Base-by-base conservation (phyloP, 2,888 invertebrate genomes). In the Doris montereyensis region DNA sequence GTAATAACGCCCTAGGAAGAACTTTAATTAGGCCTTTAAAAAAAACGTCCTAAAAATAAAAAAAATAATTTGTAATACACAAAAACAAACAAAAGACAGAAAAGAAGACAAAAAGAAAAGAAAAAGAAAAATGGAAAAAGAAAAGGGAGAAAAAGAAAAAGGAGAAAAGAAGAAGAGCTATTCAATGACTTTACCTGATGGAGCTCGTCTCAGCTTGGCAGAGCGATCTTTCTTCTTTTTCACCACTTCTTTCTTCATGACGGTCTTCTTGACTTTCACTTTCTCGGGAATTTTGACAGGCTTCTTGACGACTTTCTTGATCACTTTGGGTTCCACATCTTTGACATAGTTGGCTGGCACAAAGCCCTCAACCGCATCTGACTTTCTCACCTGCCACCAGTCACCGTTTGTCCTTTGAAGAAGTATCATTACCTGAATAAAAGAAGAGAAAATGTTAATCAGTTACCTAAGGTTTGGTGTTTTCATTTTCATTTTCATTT, bases 301-400 rank as follows among this genome's bases (percentile, higher is more conserved):
- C 72, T 95, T 95, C 17, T 96, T 95, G 1, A 96, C 86, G 13
- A 87, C 86, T 82, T 90, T 91, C 82, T 90, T 87, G 0, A 90
- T 86, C 35, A 90, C 94, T 82, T 97, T 94, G 0, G 97, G 96
- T 84, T 97, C 97, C 70, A 97, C 94, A 92, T 97, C 97, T 41
- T 95, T 94, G 17, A 99, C 97, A 91, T 99, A 99, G 92, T 97
- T 98, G 0, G 97, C 98, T 0, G 99, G 99, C 2, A 99, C 98
- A 92, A 98, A 99, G 0, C 99, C 99, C 88, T 98, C 98, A 0
- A 94, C 94, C 0, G 98, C 96, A 89, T 96, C 97, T 0, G 95
- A 94, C 91, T 97, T 97, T 17, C 97, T 93, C n/a, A 98, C 96
- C 87, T 97, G 97, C 99, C 99, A 99, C 99, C 99, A 99, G 91